Evolutionary conservation across 2,888 invertebrate species (phyloP).

Genomic region (Megastigmus dorsalis): DNA sequence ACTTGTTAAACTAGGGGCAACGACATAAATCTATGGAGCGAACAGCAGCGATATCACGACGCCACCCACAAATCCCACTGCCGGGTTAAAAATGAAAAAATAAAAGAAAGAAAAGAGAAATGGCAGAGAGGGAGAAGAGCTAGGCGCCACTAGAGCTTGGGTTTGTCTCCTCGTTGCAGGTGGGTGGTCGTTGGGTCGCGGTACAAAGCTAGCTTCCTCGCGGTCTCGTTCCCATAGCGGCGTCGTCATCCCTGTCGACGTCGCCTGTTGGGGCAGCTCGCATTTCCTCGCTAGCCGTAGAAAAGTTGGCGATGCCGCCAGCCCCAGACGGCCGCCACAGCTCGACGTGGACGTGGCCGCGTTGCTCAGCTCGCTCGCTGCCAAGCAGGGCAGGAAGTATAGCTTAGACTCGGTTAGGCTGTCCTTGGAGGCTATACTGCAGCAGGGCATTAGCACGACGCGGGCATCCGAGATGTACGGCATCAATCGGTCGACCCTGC

Average conservation of each 20-base stretch:
- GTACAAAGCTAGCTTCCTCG: conserved; percentile 53
- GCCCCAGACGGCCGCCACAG: conserved; percentile 59
- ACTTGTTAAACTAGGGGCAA: no score
- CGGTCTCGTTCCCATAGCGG: conserved; percentile 67
- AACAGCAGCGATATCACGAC: no score
- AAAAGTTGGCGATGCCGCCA: conserved; percentile 65
- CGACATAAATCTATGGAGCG: no score
- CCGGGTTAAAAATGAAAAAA: no score
- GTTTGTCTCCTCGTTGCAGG: conserved; percentile 73
- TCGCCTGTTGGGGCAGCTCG: conserved; percentile 67
- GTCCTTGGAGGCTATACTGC: conserved; percentile 76
- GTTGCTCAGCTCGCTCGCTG: conserved; percentile 71
- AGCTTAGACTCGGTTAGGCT: conserved; percentile 74
- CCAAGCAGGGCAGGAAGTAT: conserved; percentile 74
- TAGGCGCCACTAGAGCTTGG: conserved; percentile 72
- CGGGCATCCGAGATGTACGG: conserved; percentile 76
- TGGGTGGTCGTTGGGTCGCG: conserved; percentile 67
- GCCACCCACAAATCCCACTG: no score
- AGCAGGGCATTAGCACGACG: conserved; percentile 76
- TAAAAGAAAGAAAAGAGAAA: no score
- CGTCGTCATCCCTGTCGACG: conserved; percentile 57
- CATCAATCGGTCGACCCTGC: conserved; percentile 76
- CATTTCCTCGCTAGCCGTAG: conserved; percentile 70
- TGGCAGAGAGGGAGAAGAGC: no score
- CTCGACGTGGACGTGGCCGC: conserved; percentile 58